Conservation (phyloP, 2,113 vertebrate genomes). For the Xiphophorus couchianus region DNA sequence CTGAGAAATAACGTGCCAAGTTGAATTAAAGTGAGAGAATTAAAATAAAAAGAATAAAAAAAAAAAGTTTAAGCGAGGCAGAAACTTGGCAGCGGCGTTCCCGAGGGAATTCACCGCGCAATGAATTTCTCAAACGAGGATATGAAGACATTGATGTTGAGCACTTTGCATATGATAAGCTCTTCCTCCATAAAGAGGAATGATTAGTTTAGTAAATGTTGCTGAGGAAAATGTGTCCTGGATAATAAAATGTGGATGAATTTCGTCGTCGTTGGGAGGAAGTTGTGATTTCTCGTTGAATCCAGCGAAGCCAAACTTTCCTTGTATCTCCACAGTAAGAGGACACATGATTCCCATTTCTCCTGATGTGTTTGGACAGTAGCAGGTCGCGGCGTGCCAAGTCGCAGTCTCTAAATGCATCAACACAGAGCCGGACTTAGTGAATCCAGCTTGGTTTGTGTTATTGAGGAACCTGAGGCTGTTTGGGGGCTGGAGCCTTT, state of each 20-base stretch:
- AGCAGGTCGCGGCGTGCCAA: constrained; percentile 39
- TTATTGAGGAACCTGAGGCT: constrained; percentile 54
- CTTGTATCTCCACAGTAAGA: constrained; percentile 6
- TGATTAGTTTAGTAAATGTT: constrained; percentile 72
- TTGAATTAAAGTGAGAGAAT: constrained; percentile 80
- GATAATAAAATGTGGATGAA: constrained; percentile 55
- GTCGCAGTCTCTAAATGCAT: constrained; percentile 34
- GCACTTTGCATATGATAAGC: constrained; percentile 80
- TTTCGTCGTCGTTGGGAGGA: constrained; percentile 48
- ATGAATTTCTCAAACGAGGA: constrained; percentile 79
- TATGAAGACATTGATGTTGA: constrained; percentile 79
- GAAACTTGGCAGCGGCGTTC: constrained; percentile 76
- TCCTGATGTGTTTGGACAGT: constrained; percentile 61
- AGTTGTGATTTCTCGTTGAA: constrained; percentile 51
- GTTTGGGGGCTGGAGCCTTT: constrained; percentile 47
- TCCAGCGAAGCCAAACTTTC: constrained; percentile 20
- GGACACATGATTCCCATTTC: constrained; percentile 41
- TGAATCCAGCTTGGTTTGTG: constrained; percentile 62
- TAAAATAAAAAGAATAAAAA: constrained; percentile 31
- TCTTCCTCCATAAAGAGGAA: constrained; percentile 74
- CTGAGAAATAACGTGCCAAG: constrained; percentile 80
- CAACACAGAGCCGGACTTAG: constrained; percentile 47
- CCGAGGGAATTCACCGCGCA: constrained; percentile 72
- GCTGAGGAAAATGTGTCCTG: constrained; percentile 47
- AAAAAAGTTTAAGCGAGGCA: constrained; percentile 73